Evolutionary conservation across 1,140 invertebrate genomes (phyloP), one percentile per base, ranked within the genome.

Genomic region (Lordiphosa collinella): DNA sequence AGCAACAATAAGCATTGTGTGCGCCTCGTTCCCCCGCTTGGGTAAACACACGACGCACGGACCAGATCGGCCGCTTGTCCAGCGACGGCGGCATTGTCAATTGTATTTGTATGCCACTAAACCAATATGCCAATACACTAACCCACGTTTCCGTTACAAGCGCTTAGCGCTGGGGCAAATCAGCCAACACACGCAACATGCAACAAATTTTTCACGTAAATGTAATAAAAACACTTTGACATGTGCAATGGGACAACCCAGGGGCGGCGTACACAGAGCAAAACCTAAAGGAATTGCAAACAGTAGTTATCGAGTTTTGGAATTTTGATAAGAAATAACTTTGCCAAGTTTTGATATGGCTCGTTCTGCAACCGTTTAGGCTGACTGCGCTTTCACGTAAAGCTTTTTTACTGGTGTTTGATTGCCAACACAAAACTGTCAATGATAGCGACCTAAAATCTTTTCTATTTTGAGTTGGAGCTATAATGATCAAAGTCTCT

Each of bases 201-300:
- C 75, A 80, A 86, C 75, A 80, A 86, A 86, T 86, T 86, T 72
- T 86, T 74, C 80, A 86, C 75, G 82, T 86, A 86, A 86, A 86
- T 86, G 80, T 80, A 80, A 86, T 86, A 86, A 86, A 86, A 86
- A 86, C 80, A 79, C 80, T 80, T 80, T 59, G 69, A 48, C 69
- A 73, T 74, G 57, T 73, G 67, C 65, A 72, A 18, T 37, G 12
- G 31, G 31, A 6, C 25, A 8, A 29, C 5, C 7, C 25, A 34
- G 31, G 18, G 9, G 16, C 32, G 9, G 16, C 32, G 22, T 16
- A 35, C 25, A 8, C 25, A 29, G 7, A 29, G 18, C 4, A 22
- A 5, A 22, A 22, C 4, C 4, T 22, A 5, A 22, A 5, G 18
- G 18, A 22, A 5, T 22, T 22, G n/a, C n/a, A n/a, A 22, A 1